Evolutionary conservation across 2,113 vertebrate genomes (phyloP), one percentile per base, ranked within the genome.

Genomic region (Thomomys bottae): DNA sequence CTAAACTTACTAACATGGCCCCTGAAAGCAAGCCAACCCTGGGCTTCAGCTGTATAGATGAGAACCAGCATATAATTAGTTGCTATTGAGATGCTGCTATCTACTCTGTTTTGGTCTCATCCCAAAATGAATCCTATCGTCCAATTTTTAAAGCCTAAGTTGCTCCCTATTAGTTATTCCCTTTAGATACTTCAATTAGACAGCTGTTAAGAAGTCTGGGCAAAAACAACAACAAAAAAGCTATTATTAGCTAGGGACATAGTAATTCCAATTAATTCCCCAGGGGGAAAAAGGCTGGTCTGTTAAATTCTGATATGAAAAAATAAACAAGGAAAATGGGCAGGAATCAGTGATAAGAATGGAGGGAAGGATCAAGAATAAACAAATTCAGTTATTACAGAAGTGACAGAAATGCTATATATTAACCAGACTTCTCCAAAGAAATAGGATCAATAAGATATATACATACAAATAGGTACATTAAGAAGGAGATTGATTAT

Each of bases 81-180:
- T 32, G 26, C n/a, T 77, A 23, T 18, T 90, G 71, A 78, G 36
- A 38, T 67, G 36, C 75, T 84, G 40, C 75, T 66, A 28, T 45
- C 36, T 75, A 45, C 8, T 9, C 42, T 61, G 8, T 9, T 67
- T 38, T 24, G 77, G 42, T 94, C 85, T 83, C 32, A 61, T 78
- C 68, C 24, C 45, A 45, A 86, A 92, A 88, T 75, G 36, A 94
- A 87, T 77, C 45, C 68, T 54, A 26, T 30, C 75, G 45, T 73
- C 38, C 36, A 80, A 45, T 49, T 94, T 71, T 86, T 32, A 85
- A 93, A 82, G 70, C 24, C 54, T 45, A 75, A 84, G 30, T 87
- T 79, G 90, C 88, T 94, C 87, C 70, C 89, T 89, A 68, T 77
- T 94, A 76, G n/a, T 34, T 91, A 95, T 84, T 91, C 64, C 26